Base-by-base conservation (phyloP, 2,888 invertebrate genomes). In the Eupithecia dodoneata region DNA sequence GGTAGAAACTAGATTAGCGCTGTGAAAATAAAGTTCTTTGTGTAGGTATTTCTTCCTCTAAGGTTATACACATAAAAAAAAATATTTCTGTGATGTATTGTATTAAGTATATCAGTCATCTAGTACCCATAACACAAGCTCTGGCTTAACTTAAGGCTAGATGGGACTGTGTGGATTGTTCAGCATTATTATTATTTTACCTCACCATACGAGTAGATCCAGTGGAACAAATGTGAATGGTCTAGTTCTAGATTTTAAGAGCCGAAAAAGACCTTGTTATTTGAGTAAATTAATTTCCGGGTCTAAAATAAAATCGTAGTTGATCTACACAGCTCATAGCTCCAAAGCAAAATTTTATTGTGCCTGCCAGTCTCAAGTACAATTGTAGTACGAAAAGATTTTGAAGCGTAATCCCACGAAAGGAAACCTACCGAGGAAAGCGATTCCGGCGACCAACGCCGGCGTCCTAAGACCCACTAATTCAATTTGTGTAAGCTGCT, bases 401-500 rank as follows among this genome's bases (percentile, higher is more conserved):
- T 63, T 63, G 63, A 63, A 74, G 59, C 72, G 72, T 75, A 73
- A 70, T 73, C 63, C 65, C 44, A 66, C 69, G 2, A 72, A 75
- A 70, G 59, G 63, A 65, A 69, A 72, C 67, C 59, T 72, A 70
- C 67, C 47, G 45, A 52, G 52, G 44, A 55, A 74, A 30, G 63
- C 63, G 72, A 59, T 66, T 18, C 55, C 65, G 70, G 42, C 75
- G 70, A 75, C 66, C 30, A 55, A 55, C 45, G 69, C n/a, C 9
- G 69, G 7, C n/a, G 47, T 47, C 70, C 71, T 71, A 47, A 72
- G 74, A 77, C 70, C 70, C 42, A 75, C 75, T 78, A 75, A 75
- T 78, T 75, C 75, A 78, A 78, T 78, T 78, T 78, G 75, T 78
- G 65, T 78, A 75, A 78, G 73, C 75, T 73, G 72, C 72, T 77